Conservation (phyloP, 2,888 invertebrate species). For the Artemia sp. region DNA sequence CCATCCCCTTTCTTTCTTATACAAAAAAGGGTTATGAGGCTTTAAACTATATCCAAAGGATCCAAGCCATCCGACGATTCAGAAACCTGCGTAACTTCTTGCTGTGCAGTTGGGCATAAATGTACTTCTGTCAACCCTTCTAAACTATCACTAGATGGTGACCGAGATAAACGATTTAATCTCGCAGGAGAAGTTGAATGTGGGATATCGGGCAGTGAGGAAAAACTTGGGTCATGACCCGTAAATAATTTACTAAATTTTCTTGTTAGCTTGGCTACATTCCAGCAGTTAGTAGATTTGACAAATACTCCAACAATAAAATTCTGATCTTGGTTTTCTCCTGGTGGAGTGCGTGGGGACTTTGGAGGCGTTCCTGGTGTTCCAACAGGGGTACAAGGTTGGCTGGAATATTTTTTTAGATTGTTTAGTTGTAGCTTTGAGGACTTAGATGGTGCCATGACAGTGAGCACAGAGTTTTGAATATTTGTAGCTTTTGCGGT, state of each 20-base stretch:
- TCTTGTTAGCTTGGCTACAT: neutral
- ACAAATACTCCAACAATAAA: conserved; percentile 4
- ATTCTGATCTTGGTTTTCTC: neutral
- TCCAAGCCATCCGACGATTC: conserved; percentile 18
- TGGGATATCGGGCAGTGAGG: neutral
- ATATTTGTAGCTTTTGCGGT: neutral
- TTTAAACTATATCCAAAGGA: conserved; percentile 16
- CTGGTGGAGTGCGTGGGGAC: neutral
- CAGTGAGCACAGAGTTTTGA: neutral
- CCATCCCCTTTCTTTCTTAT: too few species aligned
- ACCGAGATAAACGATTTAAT: neutral
- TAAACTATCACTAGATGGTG: conserved; percentile 9
- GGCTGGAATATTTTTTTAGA: neutral
- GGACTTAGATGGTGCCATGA: neutral
- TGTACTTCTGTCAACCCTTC: neutral
- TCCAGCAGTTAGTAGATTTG: neutral
- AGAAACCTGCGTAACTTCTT: conserved; percentile 20
- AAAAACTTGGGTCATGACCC: neutral
- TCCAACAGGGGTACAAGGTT: conserved; percentile 2
- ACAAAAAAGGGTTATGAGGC: too few species aligned
- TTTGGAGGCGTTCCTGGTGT: conserved; percentile 5
- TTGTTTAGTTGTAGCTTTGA: neutral
- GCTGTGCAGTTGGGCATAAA: conserved; percentile 17
- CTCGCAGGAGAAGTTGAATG: neutral
- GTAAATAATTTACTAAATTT: conserved; percentile 3